Percentiles rank a stretch among this genome's conserved stretches.
These are phyloP conservation scores for Zoroaster sp. DNA, from an alignment of 53 echinoderm and acorn worm genomes.

Conservation along the genomic window DNA sequence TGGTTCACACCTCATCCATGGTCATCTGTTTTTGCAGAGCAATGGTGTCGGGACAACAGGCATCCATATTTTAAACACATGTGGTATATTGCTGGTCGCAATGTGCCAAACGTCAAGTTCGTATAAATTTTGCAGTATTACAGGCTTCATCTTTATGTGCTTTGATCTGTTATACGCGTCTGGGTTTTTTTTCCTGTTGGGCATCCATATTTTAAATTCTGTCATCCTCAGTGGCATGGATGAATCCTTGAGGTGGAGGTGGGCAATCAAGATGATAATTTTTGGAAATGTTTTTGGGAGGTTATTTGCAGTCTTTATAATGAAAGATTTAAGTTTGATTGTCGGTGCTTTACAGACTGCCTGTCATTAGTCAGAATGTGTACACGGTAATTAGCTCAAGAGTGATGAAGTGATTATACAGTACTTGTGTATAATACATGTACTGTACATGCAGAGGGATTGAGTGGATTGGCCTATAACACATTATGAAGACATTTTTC, in stretches of 20 bases:
- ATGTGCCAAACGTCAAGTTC: slow-evolving; percentile 54
- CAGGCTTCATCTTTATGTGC: background rate
- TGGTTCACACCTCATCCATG: slow-evolving; percentile 33
- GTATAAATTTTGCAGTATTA: slow-evolving; percentile 50
- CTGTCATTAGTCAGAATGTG: too few species aligned
- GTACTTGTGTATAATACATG: too few species aligned
- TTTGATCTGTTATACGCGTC: slow-evolving; percentile 7
- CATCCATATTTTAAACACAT: slow-evolving; percentile 59
- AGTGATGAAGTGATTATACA: too few species aligned
- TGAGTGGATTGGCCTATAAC: too few species aligned
- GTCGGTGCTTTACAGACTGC: too few species aligned
- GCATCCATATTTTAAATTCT: slow-evolving; percentile 18
- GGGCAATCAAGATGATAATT: background rate
- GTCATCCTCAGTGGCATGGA: background rate
- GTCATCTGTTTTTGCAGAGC: slow-evolving; percentile 56
- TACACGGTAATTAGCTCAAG: too few species aligned
- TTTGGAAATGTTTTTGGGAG: background rate
- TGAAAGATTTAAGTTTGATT: too few species aligned
- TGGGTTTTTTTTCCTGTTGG: background rate
- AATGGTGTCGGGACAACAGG: slow-evolving; percentile 49
- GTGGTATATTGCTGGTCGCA: slow-evolving; percentile 52
- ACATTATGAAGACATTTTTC: too few species aligned
- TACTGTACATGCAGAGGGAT: too few species aligned
- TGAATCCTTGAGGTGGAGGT: background rate
- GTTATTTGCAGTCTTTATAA: too few species aligned